phyloP scores from a whole-genome alignment of 2,797 vertebrate species.

The Rhinatrema bivittatum region DNA sequence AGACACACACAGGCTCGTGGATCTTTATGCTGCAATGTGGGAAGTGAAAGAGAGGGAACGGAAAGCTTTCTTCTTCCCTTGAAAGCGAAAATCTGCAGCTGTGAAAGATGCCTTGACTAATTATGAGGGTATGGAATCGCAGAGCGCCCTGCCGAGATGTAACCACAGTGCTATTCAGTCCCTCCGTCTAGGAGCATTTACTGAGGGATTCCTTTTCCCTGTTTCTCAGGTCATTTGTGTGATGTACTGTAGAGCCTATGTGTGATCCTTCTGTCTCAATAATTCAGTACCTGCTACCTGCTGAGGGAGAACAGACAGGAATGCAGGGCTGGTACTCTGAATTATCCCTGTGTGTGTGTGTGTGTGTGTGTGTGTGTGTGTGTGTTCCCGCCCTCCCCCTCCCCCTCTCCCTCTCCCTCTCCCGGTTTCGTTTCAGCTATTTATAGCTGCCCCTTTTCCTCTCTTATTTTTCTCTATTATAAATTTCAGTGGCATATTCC shows the following conservation, averaged over 20 bases:
- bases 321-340: not conserved
- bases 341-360: not conserved
- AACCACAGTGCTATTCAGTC: not conserved
- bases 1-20: too few relatives aligned
- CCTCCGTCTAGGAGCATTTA: too few relatives aligned
- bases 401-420: too few relatives aligned
- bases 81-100: not conserved
- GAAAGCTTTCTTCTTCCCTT: not conserved
- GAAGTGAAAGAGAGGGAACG: not conserved
- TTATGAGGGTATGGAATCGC: not conserved
- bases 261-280: not conserved
- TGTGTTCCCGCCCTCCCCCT: too few relatives aligned
- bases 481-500: too few relatives aligned
- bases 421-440: too few relatives aligned
- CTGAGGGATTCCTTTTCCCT: not conserved
- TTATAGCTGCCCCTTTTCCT: too few relatives aligned
- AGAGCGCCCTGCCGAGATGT: not conserved
- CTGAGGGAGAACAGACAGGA: not conserved
- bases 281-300: not conserved
- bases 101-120: not conserved
- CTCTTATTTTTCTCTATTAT: too few relatives aligned
- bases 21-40: too few relatives aligned
- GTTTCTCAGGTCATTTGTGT: not conserved
- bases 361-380: not conserved
- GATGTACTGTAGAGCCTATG: not conserved